phyloP scores from a whole-genome alignment of 2,113 vertebrate species.

The Cyprinodon brontotheroides region DNA sequence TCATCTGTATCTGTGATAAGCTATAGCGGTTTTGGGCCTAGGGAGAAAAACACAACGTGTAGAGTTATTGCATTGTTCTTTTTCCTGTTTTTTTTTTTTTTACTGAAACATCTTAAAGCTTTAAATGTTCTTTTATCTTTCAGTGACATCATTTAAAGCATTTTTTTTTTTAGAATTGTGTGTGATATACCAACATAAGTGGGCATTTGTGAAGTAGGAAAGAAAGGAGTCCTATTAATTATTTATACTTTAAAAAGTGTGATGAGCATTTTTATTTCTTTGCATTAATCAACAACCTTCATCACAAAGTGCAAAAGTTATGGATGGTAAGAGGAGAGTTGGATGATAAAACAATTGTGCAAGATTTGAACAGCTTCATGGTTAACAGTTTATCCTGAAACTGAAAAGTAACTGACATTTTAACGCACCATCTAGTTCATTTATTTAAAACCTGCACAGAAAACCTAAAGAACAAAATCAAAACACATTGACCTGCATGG shows the following conservation, averaged over 20 bases:
- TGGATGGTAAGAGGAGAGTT: too few species aligned
- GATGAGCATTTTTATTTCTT: too few species aligned
- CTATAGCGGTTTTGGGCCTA: conserved; percentile 76
- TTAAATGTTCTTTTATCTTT: not conserved
- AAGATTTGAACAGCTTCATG: too few species aligned
- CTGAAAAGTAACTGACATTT: not conserved
- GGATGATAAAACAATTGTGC: too few species aligned
- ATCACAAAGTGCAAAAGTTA: too few species aligned
- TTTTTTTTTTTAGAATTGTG: not conserved
- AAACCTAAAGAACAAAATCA: too few species aligned
- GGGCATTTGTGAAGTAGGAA: not conserved
- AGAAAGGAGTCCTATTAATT: not conserved
- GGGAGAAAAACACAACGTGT: conserved; percentile 44
- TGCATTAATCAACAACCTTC: too few species aligned
- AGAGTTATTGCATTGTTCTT: conserved; percentile 27
- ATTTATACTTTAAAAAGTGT: not conserved
- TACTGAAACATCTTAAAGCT: not conserved
- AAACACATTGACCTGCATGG: too few species aligned
- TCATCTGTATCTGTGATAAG: conserved; percentile 76
- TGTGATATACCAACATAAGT: not conserved
- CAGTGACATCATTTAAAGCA: not conserved
- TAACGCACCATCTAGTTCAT: too few species aligned
- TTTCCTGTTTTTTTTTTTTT: not conserved
- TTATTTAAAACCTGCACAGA: too few species aligned
- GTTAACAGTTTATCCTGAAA: too few species aligned